Base-by-base conservation (phyloP, 2,113 vertebrate genomes). In the Axis porcinus region DNA sequence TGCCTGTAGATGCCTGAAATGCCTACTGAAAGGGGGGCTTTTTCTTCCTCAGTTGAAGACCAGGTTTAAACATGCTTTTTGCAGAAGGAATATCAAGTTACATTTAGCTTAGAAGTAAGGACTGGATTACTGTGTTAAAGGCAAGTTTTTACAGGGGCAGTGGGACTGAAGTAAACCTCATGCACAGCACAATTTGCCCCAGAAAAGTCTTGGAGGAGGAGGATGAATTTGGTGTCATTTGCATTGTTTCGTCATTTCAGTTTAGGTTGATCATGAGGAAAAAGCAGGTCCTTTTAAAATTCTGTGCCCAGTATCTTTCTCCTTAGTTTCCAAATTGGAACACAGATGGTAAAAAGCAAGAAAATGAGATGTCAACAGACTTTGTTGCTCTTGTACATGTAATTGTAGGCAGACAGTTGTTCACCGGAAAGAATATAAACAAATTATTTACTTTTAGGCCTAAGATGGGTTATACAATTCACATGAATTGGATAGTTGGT, bases 271-370 rank as follows among this genome's bases (percentile, higher is more conserved):
- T 95, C 84, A 50, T 19, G 58, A 93, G 94, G 96, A 97, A 97
- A 97, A 95, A 97, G 89, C 90, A 97, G 93, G 89, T 96, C 82
- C 96, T 98, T 97, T 96, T 94, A 97, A 98, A 96, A 97, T 27
- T 92, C 8, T 33, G 81, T 95, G 92, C 90, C 95, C 85, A 95
- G 76, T 92, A 27, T 89, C 74, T 97, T 96, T 87, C 94, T 89
- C 67, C 78, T 33, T 60, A 43, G 28, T 98, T 96, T 97, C 94
- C 94, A 97, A 97, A 82, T 91, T 98, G 94, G 76, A 97, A 60
- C 55, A 89, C n/a, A 94, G 43, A 97, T 86, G 89, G 92, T 67
- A 95, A 94, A 96, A 86, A 64, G 47, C 57, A 89, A 83, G 43
- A 94, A 97, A 91, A 91, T 17, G 33, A 94, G 74, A 40, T 50